Conservation (phyloP, 2,797 vertebrate species). For the Tympanoctomys barrerae region DNA sequence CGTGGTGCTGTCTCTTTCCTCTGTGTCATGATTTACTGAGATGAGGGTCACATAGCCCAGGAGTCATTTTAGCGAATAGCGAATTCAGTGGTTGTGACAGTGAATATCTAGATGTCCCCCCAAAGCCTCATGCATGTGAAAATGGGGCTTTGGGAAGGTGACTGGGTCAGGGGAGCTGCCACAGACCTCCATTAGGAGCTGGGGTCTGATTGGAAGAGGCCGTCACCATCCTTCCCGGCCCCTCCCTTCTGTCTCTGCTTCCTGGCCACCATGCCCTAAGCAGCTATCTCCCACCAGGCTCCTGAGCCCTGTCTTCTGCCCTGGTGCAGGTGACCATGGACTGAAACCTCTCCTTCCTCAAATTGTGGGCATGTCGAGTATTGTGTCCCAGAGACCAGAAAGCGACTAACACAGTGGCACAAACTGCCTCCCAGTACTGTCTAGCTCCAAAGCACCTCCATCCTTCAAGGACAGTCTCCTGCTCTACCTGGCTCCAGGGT, state of each 20-base stretch:
- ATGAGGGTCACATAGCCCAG: neutral
- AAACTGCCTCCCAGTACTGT: neutral
- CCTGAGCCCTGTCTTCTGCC: neutral
- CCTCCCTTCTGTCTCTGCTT: neutral
- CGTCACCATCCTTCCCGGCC: neutral
- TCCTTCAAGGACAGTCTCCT: neutral
- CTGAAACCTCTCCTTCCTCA: neutral
- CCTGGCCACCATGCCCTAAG: neutral
- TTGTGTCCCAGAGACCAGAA: neutral
- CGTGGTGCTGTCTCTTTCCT: neutral
- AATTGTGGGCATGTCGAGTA: no score
- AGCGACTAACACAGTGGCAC: neutral
- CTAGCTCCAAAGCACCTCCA: neutral
- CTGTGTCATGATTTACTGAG: neutral
- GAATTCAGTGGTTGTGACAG: neutral
- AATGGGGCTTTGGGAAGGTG: neutral
- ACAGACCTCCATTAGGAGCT: neutral
- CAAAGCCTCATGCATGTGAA: neutral
- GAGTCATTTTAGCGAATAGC: neutral
- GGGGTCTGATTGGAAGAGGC: neutral
- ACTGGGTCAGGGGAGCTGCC: neutral
- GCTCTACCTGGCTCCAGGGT: neutral
- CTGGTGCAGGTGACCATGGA: neutral
- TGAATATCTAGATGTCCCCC: neutral
- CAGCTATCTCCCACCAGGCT: neutral